Percentiles rank a stretch among this genome's conserved stretches.
phyloP scores from a whole-genome alignment of 2,888 invertebrate species.

The Blastobasis lacticolella region DNA sequence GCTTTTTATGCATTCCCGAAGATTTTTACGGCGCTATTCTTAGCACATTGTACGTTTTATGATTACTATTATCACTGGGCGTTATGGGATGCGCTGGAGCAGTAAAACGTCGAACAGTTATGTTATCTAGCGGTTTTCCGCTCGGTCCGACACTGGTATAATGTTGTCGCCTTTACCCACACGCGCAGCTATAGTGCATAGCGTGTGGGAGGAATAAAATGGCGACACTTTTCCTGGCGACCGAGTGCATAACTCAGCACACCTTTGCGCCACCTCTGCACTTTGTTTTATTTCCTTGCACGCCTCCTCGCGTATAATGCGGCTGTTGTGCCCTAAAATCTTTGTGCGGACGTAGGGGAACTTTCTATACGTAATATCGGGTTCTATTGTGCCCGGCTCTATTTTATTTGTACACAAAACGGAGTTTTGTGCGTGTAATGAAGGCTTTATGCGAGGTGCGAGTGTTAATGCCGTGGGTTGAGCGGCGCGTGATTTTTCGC shows the following conservation, averaged over 20 bases:
- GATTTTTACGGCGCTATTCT: conserved; percentile 43
- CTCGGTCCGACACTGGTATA: conserved; percentile 8
- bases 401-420: conserved; percentile 62
- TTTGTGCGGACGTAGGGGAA: conserved; percentile 47
- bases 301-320: conserved; percentile 55
- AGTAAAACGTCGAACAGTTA: conserved; percentile 48
- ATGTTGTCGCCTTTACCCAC: not conserved
- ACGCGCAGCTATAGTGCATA: conserved; percentile 4
- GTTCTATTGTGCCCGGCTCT: conserved; percentile 55
- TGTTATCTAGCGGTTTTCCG: conserved; percentile 54
- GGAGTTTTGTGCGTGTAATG: conserved; percentile 64
- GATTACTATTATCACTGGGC: conserved; percentile 46
- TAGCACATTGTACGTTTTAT: conserved; percentile 43
- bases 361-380: conserved; percentile 66
- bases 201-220: conserved; percentile 37
- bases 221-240: conserved; percentile 28
- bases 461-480: conserved; percentile 47
- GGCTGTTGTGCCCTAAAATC: conserved; percentile 55
- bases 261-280: conserved; percentile 57
- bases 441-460: conserved; percentile 68
- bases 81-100: conserved; percentile 54
- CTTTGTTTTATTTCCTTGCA: conserved; percentile 63
- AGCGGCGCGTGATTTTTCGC: conserved; percentile 38
- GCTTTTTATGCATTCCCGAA: conserved; percentile 33
- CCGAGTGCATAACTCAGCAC: conserved; percentile 41